phyloP scores from a whole-genome alignment of 2,888 invertebrate genomes.

The Tinea pellionella region DNA sequence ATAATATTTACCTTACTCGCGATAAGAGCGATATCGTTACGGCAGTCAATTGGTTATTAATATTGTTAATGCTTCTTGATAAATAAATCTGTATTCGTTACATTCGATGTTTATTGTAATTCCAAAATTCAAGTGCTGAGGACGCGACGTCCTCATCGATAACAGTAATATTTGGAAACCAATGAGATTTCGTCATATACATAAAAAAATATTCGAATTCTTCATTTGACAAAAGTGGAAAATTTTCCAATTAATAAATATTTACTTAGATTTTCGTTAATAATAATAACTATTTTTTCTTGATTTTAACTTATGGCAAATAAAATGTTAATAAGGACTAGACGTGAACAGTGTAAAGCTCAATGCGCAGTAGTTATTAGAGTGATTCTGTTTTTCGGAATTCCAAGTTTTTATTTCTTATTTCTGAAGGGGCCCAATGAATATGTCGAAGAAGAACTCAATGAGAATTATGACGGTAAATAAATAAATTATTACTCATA shows the following conservation, averaged over 20 bases:
- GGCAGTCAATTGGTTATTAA: slow-evolving; percentile 19
- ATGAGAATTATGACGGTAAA: neutral
- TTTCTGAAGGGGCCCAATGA: slow-evolving; percentile 18
- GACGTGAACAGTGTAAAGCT: slow-evolving; percentile 33
- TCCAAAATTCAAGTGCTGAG: slow-evolving; percentile 24
- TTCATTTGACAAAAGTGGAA: slow-evolving; percentile 47
- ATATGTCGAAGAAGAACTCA: neutral
- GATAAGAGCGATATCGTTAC: slow-evolving; percentile 14
- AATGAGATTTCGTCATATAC: slow-evolving; percentile 44
- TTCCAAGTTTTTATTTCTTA: slow-evolving; percentile 39
- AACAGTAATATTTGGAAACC: slow-evolving; percentile 18
- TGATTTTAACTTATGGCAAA: slow-evolving; percentile 40
- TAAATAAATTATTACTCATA: neutral
- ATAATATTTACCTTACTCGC: slow-evolving; percentile 4
- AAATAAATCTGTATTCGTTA: slow-evolving; percentile 26
- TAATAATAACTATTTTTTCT: slow-evolving; percentile 15
- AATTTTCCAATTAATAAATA: neutral
- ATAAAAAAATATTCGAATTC: slow-evolving; percentile 49
- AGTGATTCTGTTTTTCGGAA: slow-evolving; percentile 41
- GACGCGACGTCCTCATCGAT: neutral
- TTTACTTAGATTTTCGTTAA: neutral
- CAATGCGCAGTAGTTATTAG: slow-evolving; percentile 36
- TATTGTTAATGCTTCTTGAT: slow-evolving; percentile 36
- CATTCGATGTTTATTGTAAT: slow-evolving; percentile 14
- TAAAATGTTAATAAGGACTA: slow-evolving; percentile 56